A percentile compares a stretch with the other conserved stretches of the same genome.
These are phyloP conservation scores for Cyanistes caeruleus DNA, from an alignment of 2,113 vertebrate genomes.

Conservation along the genomic window DNA sequence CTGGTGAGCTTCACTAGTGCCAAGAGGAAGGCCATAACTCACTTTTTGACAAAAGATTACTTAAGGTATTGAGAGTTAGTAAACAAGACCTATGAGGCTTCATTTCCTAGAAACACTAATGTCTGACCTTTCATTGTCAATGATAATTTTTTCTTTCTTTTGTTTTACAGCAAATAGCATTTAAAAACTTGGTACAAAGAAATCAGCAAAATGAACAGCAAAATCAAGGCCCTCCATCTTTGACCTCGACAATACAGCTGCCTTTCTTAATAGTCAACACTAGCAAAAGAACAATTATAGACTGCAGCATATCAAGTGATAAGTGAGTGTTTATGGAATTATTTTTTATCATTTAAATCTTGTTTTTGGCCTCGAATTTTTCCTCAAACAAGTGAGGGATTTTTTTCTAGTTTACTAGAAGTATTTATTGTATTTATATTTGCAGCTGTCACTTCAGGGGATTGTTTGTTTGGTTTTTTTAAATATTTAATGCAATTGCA, in stretches of 20 bases:
- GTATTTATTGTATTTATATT: background rate
- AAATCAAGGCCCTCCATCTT: conserved; percentile 78
- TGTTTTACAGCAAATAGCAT: conserved; percentile 85
- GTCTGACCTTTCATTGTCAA: background rate
- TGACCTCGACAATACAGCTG: conserved; percentile 85
- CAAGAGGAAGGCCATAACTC: background rate
- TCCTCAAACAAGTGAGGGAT: background rate
- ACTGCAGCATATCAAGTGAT: conserved; percentile 90
- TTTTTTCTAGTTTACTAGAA: background rate
- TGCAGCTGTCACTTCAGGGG: background rate
- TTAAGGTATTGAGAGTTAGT: background rate
- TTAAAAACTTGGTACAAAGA: conserved; percentile 89
- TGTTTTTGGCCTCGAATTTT: background rate
- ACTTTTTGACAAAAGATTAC: background rate
- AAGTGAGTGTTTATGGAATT: conserved; percentile 76
- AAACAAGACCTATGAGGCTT: background rate
- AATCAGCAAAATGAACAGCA: conserved; percentile 83
- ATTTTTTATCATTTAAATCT: background rate
- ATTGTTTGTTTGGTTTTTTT: background rate
- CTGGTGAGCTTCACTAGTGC: background rate
- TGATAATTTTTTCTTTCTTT: background rate
- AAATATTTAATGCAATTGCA: background rate
- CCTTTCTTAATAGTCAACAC: conserved; percentile 89
- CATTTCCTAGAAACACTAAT: background rate
- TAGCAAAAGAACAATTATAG: conserved; percentile 86